These are phyloP conservation scores for Heteromyza rotundicornis DNA, from an alignment of 2,888 invertebrate genomes.

Conservation along the genomic window DNA sequence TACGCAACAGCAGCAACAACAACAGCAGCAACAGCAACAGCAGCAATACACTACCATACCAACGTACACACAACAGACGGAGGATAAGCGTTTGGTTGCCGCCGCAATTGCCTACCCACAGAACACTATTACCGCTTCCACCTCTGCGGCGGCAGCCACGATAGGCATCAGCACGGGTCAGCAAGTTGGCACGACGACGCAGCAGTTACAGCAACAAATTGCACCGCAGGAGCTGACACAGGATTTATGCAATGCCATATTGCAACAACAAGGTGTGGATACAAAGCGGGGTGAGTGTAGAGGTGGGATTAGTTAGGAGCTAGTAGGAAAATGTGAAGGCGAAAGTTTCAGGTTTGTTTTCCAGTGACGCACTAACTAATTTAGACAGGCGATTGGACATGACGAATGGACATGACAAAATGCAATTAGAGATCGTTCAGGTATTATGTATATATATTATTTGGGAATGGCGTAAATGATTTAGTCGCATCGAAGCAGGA, in stretches of 20 bases:
- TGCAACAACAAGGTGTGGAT: conserved; percentile 60
- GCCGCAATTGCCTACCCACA: conserved; percentile 53
- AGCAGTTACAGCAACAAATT: conserved; percentile 50
- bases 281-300: conserved; percentile 51
- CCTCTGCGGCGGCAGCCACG: conserved; percentile 32
- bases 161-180: conserved; percentile 3
- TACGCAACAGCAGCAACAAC: conserved; percentile 42
- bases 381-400: too few relatives aligned
- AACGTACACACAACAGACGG: conserved; percentile 42
- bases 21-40: conserved; percentile 44
- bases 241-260: conserved; percentile 61
- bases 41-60: conserved; percentile 53
- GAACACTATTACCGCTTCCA: conserved; percentile 43
- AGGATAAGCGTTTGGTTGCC: conserved; percentile 49
- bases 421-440: too few relatives aligned
- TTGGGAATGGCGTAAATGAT: too few relatives aligned
- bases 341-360: too few relatives aligned
- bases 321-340: too few relatives aligned
- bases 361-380: background rate
- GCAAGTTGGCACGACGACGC: conserved; percentile 17
- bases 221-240: conserved; percentile 61
- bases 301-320: background rate
- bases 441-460: too few relatives aligned
- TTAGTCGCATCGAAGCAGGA: too few relatives aligned
- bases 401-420: too few relatives aligned